These are phyloP conservation scores for Meta bourneti DNA, from an alignment of 2,888 invertebrate genomes.

Conservation along the genomic window DNA sequence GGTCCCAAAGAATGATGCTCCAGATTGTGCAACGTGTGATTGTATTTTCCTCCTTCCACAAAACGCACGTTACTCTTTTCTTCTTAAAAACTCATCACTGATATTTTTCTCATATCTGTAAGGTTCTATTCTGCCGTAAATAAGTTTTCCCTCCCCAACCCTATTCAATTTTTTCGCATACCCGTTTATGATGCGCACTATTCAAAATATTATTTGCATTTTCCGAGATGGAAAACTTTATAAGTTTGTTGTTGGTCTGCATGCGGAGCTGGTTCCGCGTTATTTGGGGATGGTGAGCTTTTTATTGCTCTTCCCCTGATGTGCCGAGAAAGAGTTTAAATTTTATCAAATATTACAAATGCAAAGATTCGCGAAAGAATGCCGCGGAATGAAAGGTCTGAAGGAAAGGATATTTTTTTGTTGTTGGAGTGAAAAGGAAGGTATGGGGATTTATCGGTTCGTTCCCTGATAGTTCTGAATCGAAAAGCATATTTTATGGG, in stretches of 20 bases:
- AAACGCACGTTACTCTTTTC: conserved; percentile 22
- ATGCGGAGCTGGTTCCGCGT: not conserved
- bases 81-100: conserved; percentile 71
- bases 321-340: conserved; percentile 9
- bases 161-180: conserved; percentile 57
- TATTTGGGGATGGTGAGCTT: not conserved
- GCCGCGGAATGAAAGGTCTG: conserved; percentile 31
- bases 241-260: conserved; percentile 28
- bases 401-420: not conserved
- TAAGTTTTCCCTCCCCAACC: conserved; percentile 40
- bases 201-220: conserved; percentile 75
- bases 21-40: conserved; percentile 29
- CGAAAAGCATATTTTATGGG: not conserved
- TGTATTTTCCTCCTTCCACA: conserved; percentile 25
- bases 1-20: conserved; percentile 7
- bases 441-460: not conserved
- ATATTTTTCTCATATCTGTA: conserved; percentile 38
- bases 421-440: not conserved
- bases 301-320: not conserved
- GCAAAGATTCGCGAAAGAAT: conserved; percentile 6
- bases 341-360: conserved; percentile 62
- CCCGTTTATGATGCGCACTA: conserved; percentile 61
- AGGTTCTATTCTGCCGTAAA: conserved; percentile 26
- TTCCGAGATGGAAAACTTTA: conserved; percentile 68
- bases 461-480: not conserved